Evolutionary conservation across 2,797 vertebrate genomes (phyloP), one percentile per base, ranked within the genome.

Genomic region (Argyrosomus regius): DNA sequence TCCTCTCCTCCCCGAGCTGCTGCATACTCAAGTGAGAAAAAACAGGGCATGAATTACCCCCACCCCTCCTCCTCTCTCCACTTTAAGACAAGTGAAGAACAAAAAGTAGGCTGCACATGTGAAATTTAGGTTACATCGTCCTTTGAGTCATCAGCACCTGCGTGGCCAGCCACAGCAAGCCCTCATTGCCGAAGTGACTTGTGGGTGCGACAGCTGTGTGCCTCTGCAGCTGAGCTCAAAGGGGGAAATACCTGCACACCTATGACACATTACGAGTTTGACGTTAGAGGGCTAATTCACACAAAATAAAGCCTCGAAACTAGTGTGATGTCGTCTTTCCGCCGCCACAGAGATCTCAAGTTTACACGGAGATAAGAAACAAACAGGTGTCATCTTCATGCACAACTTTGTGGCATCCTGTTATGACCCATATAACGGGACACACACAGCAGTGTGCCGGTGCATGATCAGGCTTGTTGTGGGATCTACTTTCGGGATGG

Each of bases 121-220:
- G 59, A 77, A 75, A 92, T 83, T 16, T 81, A 72, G 89, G 90
- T 92, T 90, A 77, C 62, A 58, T 74, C 24, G 87, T 87, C 83
- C 81, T 82, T 72, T 52, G 70, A 79, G 85, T 62, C 78, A 60
- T 54, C 75, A 59, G 70, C 91, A 94, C 91, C 93, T 93, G 35
- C 35, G 8, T 39, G 91, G 70, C 75, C 83, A 64, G 81, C 80
- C 80, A 63, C 90, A 79, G 78, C 72, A 64, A 45, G 78, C 67
- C 64, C 67, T 45, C 35, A 68, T 54, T 54, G 71, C 45, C 62
- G 35, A 54, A 77, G 80, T 61, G 75, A 87, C 82, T 89, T 91
- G 83, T 80, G 88, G 89, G 79, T 78, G 80, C 39, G 68, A 90
- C 91, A 90, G 84, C 87, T 93, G 90, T 86, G 81, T 8, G 11